Conservation (phyloP, 2,888 invertebrate species). For the Lycia hirtaria region DNA sequence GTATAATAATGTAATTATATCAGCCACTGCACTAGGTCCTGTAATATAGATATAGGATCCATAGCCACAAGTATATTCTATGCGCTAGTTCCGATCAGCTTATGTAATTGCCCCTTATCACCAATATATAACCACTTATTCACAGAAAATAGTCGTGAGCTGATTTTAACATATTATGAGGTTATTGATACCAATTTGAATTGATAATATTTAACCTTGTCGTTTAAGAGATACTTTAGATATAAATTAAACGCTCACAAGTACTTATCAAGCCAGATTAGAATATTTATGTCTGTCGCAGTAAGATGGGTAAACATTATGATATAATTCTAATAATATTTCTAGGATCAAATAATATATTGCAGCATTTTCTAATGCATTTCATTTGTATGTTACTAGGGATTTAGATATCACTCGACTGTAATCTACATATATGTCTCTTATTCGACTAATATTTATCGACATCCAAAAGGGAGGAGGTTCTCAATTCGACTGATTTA, state of each 20-base stretch:
- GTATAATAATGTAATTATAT: neutral
- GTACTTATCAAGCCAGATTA: neutral
- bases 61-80: conserved; percentile 2
- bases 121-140: conserved; percentile 6
- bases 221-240: conserved; percentile 4
- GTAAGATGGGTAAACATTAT: too few species aligned
- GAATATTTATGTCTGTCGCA: neutral
- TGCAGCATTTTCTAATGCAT: too few species aligned
- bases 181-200: conserved; percentile 39
- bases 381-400: too few species aligned
- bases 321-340: too few species aligned
- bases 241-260: neutral
- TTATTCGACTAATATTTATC: too few species aligned
- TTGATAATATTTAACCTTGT: conserved; percentile 38
- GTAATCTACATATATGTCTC: too few species aligned
- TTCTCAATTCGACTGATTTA: too few species aligned
- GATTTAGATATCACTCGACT: too few species aligned
- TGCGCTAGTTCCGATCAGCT: conserved; percentile 16
- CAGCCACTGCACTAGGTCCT: conserved; percentile 28
- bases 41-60: too few species aligned
- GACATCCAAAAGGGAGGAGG: too few species aligned
- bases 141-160: conserved; percentile 37
- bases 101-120: conserved; percentile 35
- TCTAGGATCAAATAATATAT: too few species aligned
- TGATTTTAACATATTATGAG: conserved; percentile 33